Evolutionary conservation across 2,888 invertebrate species (phyloP), one percentile per base, ranked within the genome.

Genomic region (Seira musarum): DNA sequence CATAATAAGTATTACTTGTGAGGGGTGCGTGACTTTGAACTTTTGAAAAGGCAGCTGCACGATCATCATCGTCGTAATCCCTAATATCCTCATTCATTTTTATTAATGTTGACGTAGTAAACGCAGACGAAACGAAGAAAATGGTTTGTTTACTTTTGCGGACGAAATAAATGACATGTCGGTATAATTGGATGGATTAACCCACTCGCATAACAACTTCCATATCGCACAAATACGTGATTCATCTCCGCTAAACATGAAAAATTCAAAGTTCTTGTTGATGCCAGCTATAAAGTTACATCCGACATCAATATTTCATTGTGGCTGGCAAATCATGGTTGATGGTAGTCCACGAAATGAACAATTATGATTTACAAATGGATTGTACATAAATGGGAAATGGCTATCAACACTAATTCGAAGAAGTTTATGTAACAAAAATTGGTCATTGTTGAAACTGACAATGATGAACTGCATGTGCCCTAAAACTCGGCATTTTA

Each of bases 21-120:
- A 2, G 53, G 25, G 6, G 40, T 35, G 35, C 66, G 66, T 66
- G 66, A 66, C 66, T 66, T 66, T 66, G 66, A 66, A 66, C 66
- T 66, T 40, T 66, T 66, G 17, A 35, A 21, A 60, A 60, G 21
- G 60, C 19, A 19, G 40, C 60, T 19, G 49, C 17, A 49, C 15
- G 49, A 49, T 60, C 10, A 60, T 60, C 60, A 60, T 60, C 60
- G 21, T 19, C 60, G 21, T 60, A 2, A 21, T 19, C 3, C 21
- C 21, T 60, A 60, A 60, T 60, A 10, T 60, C 60, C 15, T 60
- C 60, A 60, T 60, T 60, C 19, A 60, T 60, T 60, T 60, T 60
- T 60, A 60, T 60, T 60, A 60, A 60, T 60, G 8, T 13, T 60
- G 60, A 60, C 60, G 22, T 2, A 13, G 19, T 60, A 19, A 60